Evolutionary conservation across 2,888 invertebrate genomes (phyloP), one percentile per base, ranked within the genome.

Genomic region (Steinernema hermaphroditum): DNA sequence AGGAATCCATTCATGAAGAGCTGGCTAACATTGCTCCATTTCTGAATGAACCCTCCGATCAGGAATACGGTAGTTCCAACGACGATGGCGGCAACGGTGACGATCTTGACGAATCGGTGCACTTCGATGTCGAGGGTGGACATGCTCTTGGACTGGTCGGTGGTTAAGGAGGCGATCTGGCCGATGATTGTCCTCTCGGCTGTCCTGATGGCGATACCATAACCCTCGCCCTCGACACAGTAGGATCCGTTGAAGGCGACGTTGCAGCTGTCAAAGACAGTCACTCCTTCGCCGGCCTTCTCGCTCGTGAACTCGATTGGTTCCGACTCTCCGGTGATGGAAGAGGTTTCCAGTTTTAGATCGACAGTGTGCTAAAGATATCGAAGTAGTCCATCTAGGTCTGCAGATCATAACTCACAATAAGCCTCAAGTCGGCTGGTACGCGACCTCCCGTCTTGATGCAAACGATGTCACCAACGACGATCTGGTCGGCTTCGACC

Each of bases 211-310:
- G 82, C 82, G 29, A 83, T 72, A 2, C 81, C 83, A 62, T 78
- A 76, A 46, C 80, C 83, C 50, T 83, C 83, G 24, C 83, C 83
- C 19, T 83, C 83, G 19, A 83, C 83, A 72, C 83, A 83, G 68
- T 80, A 77, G 0, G 49, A 49, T n/a, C 74, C 74, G 19, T 74
- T 68, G 68, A 69, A 70, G 0, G 78, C 79, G 24, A 80, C 75
- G 70, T 80, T 80, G 75, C 77, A 75, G 19, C 75, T 73, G 41
- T 80, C 79, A 71, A 80, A 80, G 41, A 81, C 76, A n/a, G 76
- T 74, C 1, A 49, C 70, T n/a, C 24, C 68, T 50, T 44, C 50
- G 9, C 27, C 70, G 12, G 49, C 73, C 19, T 71, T 29, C 22
- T 73, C 73, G 24, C 43, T 19, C 46, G 44, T 71, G 43, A 70